Evolutionary conservation across 2,113 vertebrate genomes (phyloP).

Genomic region (Anoplopoma fimbria): DNA sequence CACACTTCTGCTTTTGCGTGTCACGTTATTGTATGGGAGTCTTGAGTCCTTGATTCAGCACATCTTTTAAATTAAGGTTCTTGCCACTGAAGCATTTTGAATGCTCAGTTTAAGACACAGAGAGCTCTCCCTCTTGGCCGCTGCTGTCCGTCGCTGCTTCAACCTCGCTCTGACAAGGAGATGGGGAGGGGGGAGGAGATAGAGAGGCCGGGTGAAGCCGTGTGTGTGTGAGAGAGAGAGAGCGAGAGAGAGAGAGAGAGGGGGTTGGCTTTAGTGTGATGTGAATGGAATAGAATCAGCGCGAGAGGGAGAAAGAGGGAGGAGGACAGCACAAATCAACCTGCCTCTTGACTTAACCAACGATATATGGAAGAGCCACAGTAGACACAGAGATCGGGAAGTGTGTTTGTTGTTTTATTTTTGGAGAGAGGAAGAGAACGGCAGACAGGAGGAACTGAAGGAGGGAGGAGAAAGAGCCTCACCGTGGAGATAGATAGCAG

Average conservation of each 20-base stretch:
- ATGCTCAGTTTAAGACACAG: constrained; percentile 33
- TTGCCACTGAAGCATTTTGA: constrained; percentile 30
- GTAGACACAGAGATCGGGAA: constrained; percentile 62
- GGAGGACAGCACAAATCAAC: constrained; percentile 82
- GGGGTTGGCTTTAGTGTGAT: constrained; percentile 82
- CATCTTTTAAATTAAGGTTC: neutral
- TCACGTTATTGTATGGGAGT: neutral
- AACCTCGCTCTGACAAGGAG: constrained; percentile 75
- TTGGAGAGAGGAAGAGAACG: constrained; percentile 68
- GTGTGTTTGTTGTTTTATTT: constrained; percentile 42
- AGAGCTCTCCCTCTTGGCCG: constrained; percentile 59
- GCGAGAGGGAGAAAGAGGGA: constrained; percentile 59
- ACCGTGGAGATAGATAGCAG: constrained; percentile 77
- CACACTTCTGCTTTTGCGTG: neutral
- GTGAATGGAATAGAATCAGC: constrained; percentile 84
- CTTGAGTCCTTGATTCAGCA: constrained; percentile 11
- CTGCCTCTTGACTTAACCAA: constrained; percentile 82
- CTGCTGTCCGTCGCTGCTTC: constrained; percentile 62
- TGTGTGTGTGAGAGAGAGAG: constrained; percentile 21
- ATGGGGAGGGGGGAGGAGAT: constrained; percentile 51
- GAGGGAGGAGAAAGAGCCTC: constrained; percentile 67
- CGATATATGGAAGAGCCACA: constrained; percentile 70
- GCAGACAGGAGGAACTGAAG: constrained; percentile 70
- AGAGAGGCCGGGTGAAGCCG: constrained; percentile 46
- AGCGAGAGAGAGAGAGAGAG: constrained; percentile 43